Evolutionary conservation across 92 coral and sea anemone species (phyloP).

Genomic region (Phenganax subtilis): DNA sequence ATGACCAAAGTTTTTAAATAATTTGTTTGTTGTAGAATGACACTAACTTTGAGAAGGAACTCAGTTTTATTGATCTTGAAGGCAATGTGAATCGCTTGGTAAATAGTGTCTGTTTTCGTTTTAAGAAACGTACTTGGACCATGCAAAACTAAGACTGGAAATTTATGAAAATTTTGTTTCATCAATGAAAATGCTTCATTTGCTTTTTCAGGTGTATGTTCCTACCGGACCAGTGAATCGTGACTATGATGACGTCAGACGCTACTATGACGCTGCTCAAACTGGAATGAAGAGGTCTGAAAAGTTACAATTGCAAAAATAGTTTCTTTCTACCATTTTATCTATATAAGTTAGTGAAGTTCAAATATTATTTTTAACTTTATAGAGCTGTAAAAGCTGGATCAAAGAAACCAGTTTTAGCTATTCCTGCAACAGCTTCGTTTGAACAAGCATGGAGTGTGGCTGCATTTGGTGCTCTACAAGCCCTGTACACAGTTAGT

Average conservation of each 20-base stretch:
- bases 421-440: constrained; percentile 54
- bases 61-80: constrained; percentile 27
- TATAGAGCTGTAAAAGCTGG: constrained; percentile 82
- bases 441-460: constrained; percentile 72
- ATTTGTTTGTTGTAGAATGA: constrained; percentile 23
- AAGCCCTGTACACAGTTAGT: constrained; percentile 83
- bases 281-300: constrained; percentile 76
- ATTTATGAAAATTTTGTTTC: neutral
- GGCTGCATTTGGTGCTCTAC: constrained; percentile 78
- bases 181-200: neutral
- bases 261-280: constrained; percentile 78
- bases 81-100: constrained; percentile 35
- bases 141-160: neutral
- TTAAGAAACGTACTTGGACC: neutral
- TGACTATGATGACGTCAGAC: constrained; percentile 91
- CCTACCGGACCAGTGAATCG: constrained; percentile 98
- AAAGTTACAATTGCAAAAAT: neutral
- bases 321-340: neutral
- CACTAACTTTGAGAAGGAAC: constrained; percentile 22
- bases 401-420: constrained; percentile 66
- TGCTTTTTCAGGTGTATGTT: constrained; percentile 62
- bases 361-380: neutral
- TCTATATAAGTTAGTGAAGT: neutral
- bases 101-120: neutral
- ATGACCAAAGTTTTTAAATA: neutral